Conservation (phyloP, 2,888 invertebrate species). For the Pterostichus niger region DNA sequence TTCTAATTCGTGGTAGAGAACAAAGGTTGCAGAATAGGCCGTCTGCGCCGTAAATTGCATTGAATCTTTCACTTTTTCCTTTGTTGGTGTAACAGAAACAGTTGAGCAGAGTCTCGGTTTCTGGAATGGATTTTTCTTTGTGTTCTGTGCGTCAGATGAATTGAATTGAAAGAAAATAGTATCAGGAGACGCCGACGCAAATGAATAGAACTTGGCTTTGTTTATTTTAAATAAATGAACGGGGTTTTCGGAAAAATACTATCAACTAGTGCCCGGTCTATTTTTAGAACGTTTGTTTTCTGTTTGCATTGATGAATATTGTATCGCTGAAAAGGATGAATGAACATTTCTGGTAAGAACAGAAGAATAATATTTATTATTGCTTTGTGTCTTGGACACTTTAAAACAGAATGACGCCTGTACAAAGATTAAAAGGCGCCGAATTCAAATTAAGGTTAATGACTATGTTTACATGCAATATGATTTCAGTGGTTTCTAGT, state of each 20-base stretch:
- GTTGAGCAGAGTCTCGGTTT: conserved; percentile 12
- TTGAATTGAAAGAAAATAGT: conserved; percentile 55
- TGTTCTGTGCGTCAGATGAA: conserved; percentile 23
- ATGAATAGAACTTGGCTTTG: conserved; percentile 38
- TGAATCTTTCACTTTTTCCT: conserved; percentile 56
- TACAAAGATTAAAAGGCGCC: no score
- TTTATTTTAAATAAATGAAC: conserved; percentile 52
- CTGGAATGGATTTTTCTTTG: conserved; percentile 29
- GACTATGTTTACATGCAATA: no score
- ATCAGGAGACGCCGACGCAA: conserved; percentile 12
- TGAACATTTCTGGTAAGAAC: background rate
- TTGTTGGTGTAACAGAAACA: conserved; percentile 18
- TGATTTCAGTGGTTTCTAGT: no score
- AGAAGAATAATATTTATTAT: background rate
- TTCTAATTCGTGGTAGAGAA: conserved; percentile 57
- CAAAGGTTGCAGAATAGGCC: conserved; percentile 14
- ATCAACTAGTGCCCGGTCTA: background rate
- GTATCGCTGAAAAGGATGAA: background rate
- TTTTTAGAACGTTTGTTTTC: conserved; percentile 5
- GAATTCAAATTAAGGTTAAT: no score
- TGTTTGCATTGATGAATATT: background rate
- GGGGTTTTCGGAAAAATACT: conserved; percentile 2
- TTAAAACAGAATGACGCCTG: no score
- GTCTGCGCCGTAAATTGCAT: conserved; percentile 37
- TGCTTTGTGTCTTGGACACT: no score